Evolutionary conservation across 2,797 vertebrate species (phyloP).

Genomic region (Pelobates cultripes): DNA sequence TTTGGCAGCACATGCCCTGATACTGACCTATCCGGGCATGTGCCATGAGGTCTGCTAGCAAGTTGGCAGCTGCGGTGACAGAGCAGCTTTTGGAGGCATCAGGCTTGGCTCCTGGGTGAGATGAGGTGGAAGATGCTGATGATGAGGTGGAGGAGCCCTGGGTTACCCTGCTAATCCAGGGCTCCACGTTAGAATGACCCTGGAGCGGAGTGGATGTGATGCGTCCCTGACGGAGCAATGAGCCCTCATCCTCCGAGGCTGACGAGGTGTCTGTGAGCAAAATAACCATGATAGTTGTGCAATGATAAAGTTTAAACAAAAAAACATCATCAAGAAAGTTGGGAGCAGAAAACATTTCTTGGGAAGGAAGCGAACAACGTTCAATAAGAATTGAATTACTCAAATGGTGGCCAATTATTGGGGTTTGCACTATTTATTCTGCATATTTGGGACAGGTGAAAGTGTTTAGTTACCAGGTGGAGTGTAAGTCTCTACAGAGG

Average conservation of each 20-base stretch:
- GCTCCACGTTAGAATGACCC: constrained; percentile 85
- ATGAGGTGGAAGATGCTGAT: constrained; percentile 96
- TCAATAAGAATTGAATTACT: background rate
- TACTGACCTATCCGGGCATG: constrained; percentile 93
- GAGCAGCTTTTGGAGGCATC: constrained; percentile 69
- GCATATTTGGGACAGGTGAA: background rate
- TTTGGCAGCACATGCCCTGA: constrained; percentile 52
- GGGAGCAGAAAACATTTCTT: background rate
- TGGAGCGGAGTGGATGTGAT: constrained; percentile 86
- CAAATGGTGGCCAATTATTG: background rate
- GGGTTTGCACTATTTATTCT: background rate
- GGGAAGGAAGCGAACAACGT: background rate
- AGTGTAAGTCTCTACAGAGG: constrained; percentile 89
- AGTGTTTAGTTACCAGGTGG: constrained; percentile 84
- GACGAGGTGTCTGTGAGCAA: constrained; percentile 95
- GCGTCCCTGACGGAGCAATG: constrained; percentile 87
- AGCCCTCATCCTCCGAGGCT: constrained; percentile 96
- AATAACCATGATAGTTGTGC: constrained; percentile 67
- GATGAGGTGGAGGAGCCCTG: constrained; percentile 98
- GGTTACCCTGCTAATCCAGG: constrained; percentile 92
- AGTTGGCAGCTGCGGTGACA: constrained; percentile 73
- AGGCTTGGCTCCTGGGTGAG: constrained; percentile 90
- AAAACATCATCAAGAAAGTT: background rate
- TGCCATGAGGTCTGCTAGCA: constrained; percentile 87
- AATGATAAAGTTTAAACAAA: constrained; percentile 13